Percentiles rank a stretch among this genome's conserved stretches.
Evolutionary conservation across 1,140 invertebrate genomes (phyloP).

Genomic region (Drosophila erecta): DNA sequence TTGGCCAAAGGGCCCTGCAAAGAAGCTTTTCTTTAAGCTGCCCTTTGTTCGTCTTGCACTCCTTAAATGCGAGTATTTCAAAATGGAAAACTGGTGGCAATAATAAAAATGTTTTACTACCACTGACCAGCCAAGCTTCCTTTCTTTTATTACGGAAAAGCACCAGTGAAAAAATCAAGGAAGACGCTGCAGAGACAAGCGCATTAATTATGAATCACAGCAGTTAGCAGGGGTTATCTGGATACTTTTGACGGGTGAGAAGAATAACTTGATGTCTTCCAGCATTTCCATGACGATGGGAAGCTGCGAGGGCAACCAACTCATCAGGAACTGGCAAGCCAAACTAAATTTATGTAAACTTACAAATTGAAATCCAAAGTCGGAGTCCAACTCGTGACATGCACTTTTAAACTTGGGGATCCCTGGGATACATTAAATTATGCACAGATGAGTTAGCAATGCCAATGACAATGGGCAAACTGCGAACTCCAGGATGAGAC

Average conservation of each 20-base stretch:
- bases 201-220: constrained; percentile 80
- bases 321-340: constrained; percentile 59
- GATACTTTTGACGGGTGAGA: constrained; percentile 37
- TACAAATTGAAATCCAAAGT: constrained; percentile 78
- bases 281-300: constrained; percentile 73
- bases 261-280: constrained; percentile 55
- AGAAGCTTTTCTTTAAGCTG: constrained; percentile 54
- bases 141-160: constrained; percentile 37
- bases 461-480: constrained; percentile 63
- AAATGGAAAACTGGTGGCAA: constrained; percentile 18
- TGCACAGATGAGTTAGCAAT: constrained; percentile 84
- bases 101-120: constrained; percentile 50
- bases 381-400: constrained; percentile 66
- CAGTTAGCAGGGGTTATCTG: constrained; percentile 16
- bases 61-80: constrained; percentile 21
- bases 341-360: constrained; percentile 78
- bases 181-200: constrained; percentile 25
- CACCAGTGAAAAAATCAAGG: constrained; percentile 21
- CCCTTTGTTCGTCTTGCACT: constrained; percentile 43
- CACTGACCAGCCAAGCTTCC: constrained; percentile 45
- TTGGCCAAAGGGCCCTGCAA: constrained; percentile 40
- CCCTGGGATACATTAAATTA: constrained; percentile 74
- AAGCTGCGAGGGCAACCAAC: constrained; percentile 58
- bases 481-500: constrained; percentile 7
- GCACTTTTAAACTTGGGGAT: constrained; percentile 65